Base-by-base conservation (phyloP, 2,113 vertebrate species). In the Montifringilla adamsi region DNA sequence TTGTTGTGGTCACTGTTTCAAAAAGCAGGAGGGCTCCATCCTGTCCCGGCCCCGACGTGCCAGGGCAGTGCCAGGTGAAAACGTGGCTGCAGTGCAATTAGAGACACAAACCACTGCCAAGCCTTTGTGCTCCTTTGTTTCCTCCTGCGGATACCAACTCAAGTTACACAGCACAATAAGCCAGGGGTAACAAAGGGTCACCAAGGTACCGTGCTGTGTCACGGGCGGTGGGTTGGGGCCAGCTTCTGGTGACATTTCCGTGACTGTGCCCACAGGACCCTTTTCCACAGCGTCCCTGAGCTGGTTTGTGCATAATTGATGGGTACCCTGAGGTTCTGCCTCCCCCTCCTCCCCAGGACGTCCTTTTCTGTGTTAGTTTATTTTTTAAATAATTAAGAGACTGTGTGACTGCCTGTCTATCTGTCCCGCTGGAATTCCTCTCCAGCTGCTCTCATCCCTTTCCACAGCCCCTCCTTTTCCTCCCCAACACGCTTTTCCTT, bases 301-400 rank as follows among this genome's bases (percentile, higher is more conserved):
- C 86, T 92, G 73, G 60, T 90, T 92, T 76, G 68, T 90, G 53
- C 75, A 89, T 94, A 96, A 95, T 87, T 96, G 86, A 96, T 93
- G 83, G 73, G 26, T 62, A 56, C 52, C 75, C 76, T 17, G 53
- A 90, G 52, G 83, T 93, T 84, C 62, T 84, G n/a, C 69, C 84
- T 87, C 63, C 67, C 16, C 33, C 26, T 81, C 62, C 49, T 89
- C 78, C 60, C 56, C 52, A 81, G 80, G 82, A 94, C 1, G 5
- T 87, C 88, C 92, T 92, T 92, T 88, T 90, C 80, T 93, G 44
- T 96, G 95, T 96, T 90, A 46, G 93, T 96, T 97, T 96, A 75
- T 96, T 96, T 97, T 95, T 94, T 96, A 72, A 97, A 96, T 96
- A 97, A 96, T 97, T 97, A 95, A 96, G 90, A 90, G 92, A 20